These are phyloP conservation scores for Dryococelus australis DNA, from an alignment of 2,888 invertebrate species.

Conservation along the genomic window DNA sequence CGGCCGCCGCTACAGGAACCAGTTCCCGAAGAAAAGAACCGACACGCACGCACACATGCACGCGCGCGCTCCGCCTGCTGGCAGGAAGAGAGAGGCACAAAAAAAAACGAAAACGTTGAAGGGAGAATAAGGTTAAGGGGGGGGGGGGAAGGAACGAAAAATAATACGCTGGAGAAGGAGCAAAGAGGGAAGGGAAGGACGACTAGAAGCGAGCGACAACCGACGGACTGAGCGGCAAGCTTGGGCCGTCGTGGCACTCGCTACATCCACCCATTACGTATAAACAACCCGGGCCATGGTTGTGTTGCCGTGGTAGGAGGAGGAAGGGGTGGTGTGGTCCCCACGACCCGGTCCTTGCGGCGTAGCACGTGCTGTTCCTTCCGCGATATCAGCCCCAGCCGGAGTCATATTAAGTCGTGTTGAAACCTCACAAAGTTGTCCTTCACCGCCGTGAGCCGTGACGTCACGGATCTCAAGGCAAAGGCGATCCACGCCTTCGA, in stretches of 20 bases:
- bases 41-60: slow-evolving; percentile 23
- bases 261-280: slow-evolving; percentile 22
- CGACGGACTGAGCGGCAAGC: slow-evolving; percentile 4
- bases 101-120: neutral
- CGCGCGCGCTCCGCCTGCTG: neutral
- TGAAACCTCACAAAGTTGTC: no score
- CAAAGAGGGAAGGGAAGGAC: slow-evolving; percentile 24
- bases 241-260: neutral
- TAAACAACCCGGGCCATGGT: neutral
- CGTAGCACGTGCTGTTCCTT: slow-evolving; percentile 16
- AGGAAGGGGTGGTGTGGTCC: slow-evolving; percentile 27
- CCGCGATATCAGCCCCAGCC: no score
- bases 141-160: slow-evolving; percentile 6
- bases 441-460: no score
- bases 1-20: slow-evolving; percentile 31
- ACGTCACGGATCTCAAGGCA: no score
- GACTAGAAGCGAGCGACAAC: slow-evolving; percentile 22
- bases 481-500: no score
- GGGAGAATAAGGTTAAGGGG: no score
- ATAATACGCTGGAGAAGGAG: neutral
- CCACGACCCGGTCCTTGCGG: slow-evolving; percentile 26
- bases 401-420: no score
- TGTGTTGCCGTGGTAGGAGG: neutral
- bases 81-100: slow-evolving; percentile 18
- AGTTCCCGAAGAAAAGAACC: slow-evolving; percentile 35